phyloP scores from a whole-genome alignment of 2,888 invertebrate genomes.

The Maniola hyperantus region DNA sequence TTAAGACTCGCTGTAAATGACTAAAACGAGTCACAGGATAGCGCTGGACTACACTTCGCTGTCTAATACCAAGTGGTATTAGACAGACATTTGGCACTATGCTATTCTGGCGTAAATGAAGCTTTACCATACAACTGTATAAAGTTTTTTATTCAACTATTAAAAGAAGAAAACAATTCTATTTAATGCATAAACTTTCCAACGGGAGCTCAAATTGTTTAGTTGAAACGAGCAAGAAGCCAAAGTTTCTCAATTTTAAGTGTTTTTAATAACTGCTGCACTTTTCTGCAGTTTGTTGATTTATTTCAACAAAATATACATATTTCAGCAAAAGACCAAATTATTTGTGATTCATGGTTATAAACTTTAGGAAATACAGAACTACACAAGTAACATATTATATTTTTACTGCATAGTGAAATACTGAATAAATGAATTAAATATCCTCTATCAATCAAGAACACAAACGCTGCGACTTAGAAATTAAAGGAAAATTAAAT shows the following conservation, averaged over 20 bases:
- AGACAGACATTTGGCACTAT: too few species aligned
- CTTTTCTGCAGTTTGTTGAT: not conserved
- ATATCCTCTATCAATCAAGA: too few species aligned
- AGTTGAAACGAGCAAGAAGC: not conserved
- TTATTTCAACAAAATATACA: not conserved
- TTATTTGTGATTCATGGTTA: not conserved
- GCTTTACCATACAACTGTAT: not conserved
- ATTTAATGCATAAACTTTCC: not conserved
- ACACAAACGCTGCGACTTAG: too few species aligned
- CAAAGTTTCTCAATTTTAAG: conserved; percentile 13
- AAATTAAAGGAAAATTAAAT: too few species aligned
- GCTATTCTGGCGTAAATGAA: too few species aligned
- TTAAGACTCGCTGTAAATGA: too few species aligned
- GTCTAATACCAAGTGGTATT: too few species aligned
- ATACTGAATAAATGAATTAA: too few species aligned
- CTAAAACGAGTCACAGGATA: too few species aligned
- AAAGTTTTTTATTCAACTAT: not conserved
- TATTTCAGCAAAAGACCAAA: not conserved
- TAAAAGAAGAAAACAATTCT: conserved; percentile 3
- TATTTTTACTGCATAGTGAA: too few species aligned
- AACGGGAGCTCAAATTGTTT: conserved; percentile 4
- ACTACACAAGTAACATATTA: not conserved
- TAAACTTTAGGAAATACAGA: not conserved
- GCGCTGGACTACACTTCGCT: too few species aligned
- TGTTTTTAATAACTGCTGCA: conserved; percentile 7